These are phyloP conservation scores for Emys orbicularis DNA, from an alignment of 2,797 vertebrate genomes.

Conservation along the genomic window DNA sequence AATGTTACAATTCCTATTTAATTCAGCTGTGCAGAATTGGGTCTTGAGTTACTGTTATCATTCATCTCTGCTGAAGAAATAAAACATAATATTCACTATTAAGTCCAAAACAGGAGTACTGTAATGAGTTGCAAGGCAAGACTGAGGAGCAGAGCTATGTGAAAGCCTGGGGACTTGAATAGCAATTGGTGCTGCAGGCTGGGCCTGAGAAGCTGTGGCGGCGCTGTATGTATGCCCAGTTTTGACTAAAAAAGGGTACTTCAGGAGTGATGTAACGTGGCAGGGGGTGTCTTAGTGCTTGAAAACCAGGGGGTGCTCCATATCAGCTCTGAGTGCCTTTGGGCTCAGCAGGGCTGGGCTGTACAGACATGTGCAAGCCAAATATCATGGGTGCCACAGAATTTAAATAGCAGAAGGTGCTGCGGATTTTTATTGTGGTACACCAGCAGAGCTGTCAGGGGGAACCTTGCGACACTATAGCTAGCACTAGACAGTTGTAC, in stretches of 20 bases:
- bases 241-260: background rate
- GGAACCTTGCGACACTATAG: background rate
- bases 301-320: background rate
- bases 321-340: background rate
- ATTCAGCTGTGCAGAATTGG: background rate
- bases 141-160: background rate
- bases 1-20: background rate
- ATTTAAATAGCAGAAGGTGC: background rate
- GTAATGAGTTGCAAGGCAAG: background rate
- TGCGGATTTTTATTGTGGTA: background rate
- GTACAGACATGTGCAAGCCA: background rate
- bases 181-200: background rate
- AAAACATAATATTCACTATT: background rate
- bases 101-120: background rate
- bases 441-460: background rate
- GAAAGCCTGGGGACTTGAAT: background rate
- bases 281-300: background rate
- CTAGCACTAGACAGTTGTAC: background rate
- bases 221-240: background rate
- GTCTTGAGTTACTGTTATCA: background rate
- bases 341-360: background rate
- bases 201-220: background rate
- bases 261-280: background rate
- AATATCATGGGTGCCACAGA: background rate
- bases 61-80: conserved; percentile 19